These are phyloP conservation scores for Coturnix japonica DNA, from an alignment of 2,113 vertebrate species.

Conservation along the genomic window DNA sequence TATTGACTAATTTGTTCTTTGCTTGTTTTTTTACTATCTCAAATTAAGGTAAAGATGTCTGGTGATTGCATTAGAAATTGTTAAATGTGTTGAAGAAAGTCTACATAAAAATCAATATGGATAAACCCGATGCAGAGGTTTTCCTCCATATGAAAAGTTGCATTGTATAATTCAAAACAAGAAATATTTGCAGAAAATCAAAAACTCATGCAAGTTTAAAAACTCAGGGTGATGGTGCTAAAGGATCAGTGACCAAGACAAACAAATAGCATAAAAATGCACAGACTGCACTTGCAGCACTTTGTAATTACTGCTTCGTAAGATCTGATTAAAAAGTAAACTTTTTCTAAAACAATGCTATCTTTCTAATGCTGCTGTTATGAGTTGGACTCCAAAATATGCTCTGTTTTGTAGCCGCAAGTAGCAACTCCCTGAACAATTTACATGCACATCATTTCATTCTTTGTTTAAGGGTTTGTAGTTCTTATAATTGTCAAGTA, in stretches of 20 bases:
- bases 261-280: slow-evolving; percentile 2
- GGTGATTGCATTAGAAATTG: neutral
- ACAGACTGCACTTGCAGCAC: neutral
- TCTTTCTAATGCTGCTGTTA: neutral
- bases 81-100: neutral
- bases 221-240: neutral
- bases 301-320: neutral
- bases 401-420: neutral
- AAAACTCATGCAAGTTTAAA: neutral
- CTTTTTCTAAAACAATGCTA: neutral
- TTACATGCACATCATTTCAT: neutral
- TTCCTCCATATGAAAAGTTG: neutral
- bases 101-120: neutral
- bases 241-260: neutral
- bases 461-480: neutral
- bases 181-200: neutral
- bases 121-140: neutral
- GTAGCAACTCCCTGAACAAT: neutral
- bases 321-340: neutral
- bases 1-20: neutral
- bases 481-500: neutral
- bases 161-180: neutral
- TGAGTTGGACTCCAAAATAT: neutral
- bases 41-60: neutral
- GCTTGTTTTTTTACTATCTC: neutral